Evolutionary conservation across 2,888 invertebrate species (phyloP), one percentile per base, ranked within the genome.

Genomic region (Campoplex capitator): DNA sequence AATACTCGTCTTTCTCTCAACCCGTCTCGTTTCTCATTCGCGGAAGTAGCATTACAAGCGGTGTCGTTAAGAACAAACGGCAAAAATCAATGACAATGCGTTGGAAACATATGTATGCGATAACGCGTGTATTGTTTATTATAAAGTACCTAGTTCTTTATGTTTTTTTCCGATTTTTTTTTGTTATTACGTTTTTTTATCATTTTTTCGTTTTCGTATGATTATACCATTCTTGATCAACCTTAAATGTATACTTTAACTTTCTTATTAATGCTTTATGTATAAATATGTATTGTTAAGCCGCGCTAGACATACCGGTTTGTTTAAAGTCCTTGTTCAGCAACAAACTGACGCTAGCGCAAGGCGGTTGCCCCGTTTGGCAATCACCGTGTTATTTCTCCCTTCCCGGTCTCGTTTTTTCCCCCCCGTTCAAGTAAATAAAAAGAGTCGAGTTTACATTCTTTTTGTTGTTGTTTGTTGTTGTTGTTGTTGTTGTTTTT

Each of bases 211-310:
- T 89, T 91, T 88, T 92, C 92, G 91, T 93, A 94, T 92, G 93
- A 93, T 94, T 94, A 94, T 93, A 94, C 91, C 94, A 92, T 93
- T 93, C 93, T 92, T 93, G 93, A 93, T 94, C 92, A 92, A 92
- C 92, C 92, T 94, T 94, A 94, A 91, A 91, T 93, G 92, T 94
- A 94, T 93, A 94, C 91, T 93, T 94, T 91, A 94, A 93, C 93
- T 94, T 94, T 93, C 93, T 94, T 93, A 93, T 93, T 92, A 93
- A 93, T 93, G 93, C 91, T 92, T 92, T 92, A 94, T 93, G 92
- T 94, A 94, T 94, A 94, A 94, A 94, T 94, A 94, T 94, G 94
- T 94, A 93, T 93, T 92, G 91, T 93, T 93, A 93, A 94, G 92
- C 92, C 92, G 91, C 92, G 92, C 93, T 73, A 92, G 93, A 93